These are phyloP conservation scores for Pangasius macronema DNA, from an alignment of 2,797 vertebrate genomes.

Conservation along the genomic window DNA sequence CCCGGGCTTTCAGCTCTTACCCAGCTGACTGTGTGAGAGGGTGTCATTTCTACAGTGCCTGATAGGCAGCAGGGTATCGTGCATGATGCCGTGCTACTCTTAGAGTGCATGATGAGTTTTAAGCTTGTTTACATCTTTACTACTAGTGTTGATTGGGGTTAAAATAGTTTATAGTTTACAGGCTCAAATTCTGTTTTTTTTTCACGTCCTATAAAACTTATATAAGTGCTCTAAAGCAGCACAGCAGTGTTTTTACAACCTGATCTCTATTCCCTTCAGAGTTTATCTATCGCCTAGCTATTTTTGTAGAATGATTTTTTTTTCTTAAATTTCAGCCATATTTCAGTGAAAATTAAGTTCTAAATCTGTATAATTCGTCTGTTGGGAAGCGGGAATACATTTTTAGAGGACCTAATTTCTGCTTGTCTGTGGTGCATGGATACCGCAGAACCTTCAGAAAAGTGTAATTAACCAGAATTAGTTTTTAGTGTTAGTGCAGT, in stretches of 20 bases:
- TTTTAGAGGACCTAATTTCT: slow-evolving; percentile 3
- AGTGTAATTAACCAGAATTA: slow-evolving; percentile 27
- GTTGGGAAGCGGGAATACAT: neutral
- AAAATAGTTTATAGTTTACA: neutral
- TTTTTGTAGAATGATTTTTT: neutral
- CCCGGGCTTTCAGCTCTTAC: neutral
- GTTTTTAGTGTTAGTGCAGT: neutral
- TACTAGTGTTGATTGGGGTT: neutral
- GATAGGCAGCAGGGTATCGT: neutral
- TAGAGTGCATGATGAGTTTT: no score
- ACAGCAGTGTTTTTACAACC: neutral
- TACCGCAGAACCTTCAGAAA: slow-evolving; percentile 15
- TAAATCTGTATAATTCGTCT: slow-evolving; percentile 12
- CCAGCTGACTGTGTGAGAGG: neutral
- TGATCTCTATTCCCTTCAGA: no score
- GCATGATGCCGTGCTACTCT: neutral
- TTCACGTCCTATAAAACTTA: neutral
- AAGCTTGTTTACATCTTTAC: neutral
- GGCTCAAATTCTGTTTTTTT: neutral
- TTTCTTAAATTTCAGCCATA: neutral
- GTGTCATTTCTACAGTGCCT: neutral
- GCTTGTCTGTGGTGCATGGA: slow-evolving; percentile 4
- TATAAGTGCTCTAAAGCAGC: neutral
- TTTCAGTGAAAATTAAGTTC: neutral
- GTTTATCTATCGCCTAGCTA: neutral